Evolutionary conservation across 2,113 vertebrate genomes (phyloP).

Genomic region (Brachyistius frenatus): DNA sequence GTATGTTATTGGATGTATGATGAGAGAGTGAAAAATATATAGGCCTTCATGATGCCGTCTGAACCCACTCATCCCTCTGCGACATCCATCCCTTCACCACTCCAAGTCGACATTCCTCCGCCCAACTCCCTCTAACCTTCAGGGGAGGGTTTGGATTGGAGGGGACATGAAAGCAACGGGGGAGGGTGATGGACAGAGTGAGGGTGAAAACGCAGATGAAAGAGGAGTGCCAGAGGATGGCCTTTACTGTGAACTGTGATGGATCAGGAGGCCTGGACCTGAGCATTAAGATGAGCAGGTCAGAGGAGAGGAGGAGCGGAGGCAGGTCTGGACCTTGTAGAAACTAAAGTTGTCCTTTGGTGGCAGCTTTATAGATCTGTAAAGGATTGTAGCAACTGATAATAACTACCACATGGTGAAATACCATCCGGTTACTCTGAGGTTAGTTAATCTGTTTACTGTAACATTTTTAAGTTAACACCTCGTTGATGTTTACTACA

Average conservation of each 20-base stretch:
- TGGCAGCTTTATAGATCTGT: not conserved
- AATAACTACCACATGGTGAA: not conserved
- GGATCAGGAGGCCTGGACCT: conserved; percentile 39
- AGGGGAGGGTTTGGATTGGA: conserved; percentile 9
- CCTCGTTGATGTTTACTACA: too few species aligned
- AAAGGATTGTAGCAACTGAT: conserved; percentile 2
- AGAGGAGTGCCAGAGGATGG: conserved; percentile 53
- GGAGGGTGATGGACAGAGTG: conserved; percentile 23
- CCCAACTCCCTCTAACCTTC: conserved; percentile 22
- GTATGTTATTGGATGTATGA: not conserved
- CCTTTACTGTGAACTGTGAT: conserved; percentile 59
- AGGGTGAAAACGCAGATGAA: conserved; percentile 54
- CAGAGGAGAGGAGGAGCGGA: conserved; percentile 10
- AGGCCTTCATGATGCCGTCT: not conserved
- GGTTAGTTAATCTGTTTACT: too few species aligned
- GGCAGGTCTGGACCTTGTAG: not conserved
- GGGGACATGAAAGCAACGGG: conserved; percentile 37
- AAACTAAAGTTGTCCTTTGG: not conserved
- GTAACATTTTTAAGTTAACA: too few species aligned
- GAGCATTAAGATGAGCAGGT: conserved; percentile 30
- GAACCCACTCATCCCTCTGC: conserved; percentile 8
- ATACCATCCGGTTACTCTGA: too few species aligned
- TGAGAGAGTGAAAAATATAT: not conserved
- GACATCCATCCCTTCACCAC: not conserved
- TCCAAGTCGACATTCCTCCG: conserved; percentile 9